Base-by-base conservation (phyloP, 1,140 invertebrate genomes). In the Chironomus tepperi region DNA sequence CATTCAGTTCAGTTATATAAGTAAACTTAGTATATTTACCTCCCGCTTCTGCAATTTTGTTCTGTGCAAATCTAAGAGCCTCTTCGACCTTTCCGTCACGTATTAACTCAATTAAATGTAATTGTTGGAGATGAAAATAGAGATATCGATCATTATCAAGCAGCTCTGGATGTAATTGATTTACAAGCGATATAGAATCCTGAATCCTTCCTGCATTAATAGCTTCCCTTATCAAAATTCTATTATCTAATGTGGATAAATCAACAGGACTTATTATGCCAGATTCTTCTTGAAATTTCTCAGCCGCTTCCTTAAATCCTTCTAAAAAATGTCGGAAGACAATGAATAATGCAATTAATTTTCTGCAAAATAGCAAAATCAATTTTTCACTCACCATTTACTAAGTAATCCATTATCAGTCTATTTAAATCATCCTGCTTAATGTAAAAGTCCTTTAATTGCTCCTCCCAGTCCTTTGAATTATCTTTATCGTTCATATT, bases 321-420 rank as follows among this genome's bases (percentile, higher is more conserved):
- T 98, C 96, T 97, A 81, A 6, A n/a, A 87, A 84, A 67, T 2
- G 12, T 75, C 34, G 67, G 74, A 43, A 78, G 76, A 34, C 16
- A 73, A 76, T 42, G 18, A 18, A 12, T 9, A 24, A n/a, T 75
- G 10, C 19, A 57, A 42, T 43, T 10, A 70, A 75, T 19, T 70
- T 43, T 73, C 18, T 34, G 24, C 24, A 34, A 34, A 34, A 34
- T 34, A 34, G 5, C 24, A 34, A 70, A 70, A 47, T 73, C 65
- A 67, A 72, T n/a, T 12, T 19, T 19, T 34, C 15, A 76, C 77
- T 83, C 86, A 95, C 95, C 95, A 85, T 95, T 98, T 2, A 98
- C 95, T 77, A 99, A 86, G 84, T 99, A 99, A 84, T 99, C 97
- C 97, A 99, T 98, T 75, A 99, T 96, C 57, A 98, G 86, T 82